Evolutionary conservation across 2,113 vertebrate genomes (phyloP).

Genomic region (Regulus satrapa): DNA sequence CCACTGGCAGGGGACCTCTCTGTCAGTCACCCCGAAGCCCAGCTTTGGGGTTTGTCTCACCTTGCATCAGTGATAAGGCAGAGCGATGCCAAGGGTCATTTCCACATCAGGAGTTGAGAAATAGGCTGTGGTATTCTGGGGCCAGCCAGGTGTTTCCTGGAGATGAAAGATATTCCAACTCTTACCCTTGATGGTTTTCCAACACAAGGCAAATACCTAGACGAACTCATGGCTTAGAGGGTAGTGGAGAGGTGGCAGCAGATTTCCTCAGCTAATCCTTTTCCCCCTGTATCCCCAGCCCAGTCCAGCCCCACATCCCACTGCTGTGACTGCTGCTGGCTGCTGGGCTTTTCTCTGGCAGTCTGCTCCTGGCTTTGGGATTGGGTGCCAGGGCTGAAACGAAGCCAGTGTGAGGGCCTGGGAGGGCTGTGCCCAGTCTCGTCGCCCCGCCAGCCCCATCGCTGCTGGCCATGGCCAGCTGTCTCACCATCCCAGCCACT

Average conservation of each 20-base stretch:
- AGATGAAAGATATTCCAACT: background rate
- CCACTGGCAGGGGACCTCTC: background rate
- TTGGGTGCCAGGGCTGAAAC: background rate
- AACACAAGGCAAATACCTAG: background rate
- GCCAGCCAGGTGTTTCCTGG: background rate
- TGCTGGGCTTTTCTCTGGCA: background rate
- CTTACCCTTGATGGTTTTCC: background rate
- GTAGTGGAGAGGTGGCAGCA: background rate
- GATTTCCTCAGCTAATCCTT: background rate
- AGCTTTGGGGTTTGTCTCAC: background rate
- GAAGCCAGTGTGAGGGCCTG: background rate
- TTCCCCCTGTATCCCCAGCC: background rate
- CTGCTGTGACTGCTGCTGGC: background rate
- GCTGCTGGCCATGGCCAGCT: background rate
- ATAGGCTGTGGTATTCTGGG: background rate
- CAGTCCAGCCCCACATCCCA: background rate
- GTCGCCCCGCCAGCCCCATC: background rate
- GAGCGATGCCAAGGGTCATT: background rate
- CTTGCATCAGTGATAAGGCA: background rate
- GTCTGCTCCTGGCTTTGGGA: background rate
- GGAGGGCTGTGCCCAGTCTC: background rate
- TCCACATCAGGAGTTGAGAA: fast-evolving
- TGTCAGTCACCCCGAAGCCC: background rate
- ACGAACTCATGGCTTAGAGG: background rate
- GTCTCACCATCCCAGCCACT: background rate